Percentiles rank a stretch among this genome's conserved stretches.
Evolutionary conservation across 1,140 invertebrate genomes (phyloP).

Genomic region (Aphis craccivora): DNA sequence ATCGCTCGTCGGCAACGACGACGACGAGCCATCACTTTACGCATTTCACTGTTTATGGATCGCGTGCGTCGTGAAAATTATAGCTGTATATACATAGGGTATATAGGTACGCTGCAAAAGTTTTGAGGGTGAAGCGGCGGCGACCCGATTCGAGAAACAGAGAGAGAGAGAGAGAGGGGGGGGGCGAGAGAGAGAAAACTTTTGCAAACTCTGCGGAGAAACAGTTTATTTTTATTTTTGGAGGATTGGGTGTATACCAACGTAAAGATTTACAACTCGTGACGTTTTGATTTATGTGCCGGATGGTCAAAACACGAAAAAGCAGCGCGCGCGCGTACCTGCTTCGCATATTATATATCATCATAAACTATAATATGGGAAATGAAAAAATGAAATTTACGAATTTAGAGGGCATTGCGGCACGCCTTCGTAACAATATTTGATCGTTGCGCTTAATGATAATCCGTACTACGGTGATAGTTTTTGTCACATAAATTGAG

Average conservation of each 20-base stretch:
- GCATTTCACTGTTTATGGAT: background rate
- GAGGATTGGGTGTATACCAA: slow-evolving; percentile 2
- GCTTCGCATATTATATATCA: background rate
- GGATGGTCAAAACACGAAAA: background rate
- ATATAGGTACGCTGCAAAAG: background rate
- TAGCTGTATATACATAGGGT: background rate
- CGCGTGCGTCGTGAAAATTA: background rate
- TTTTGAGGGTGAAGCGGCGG: background rate
- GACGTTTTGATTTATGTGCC: slow-evolving; percentile 14
- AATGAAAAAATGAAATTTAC: slow-evolving; percentile 11
- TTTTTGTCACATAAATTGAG: background rate
- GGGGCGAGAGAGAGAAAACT: background rate
- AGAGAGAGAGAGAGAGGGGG: too few species aligned
- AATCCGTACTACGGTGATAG: background rate
- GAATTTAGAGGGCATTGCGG: background rate
- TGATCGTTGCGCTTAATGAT: background rate
- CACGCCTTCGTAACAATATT: background rate
- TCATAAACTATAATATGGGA: background rate
- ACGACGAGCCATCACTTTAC: background rate
- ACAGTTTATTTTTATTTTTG: slow-evolving; percentile 10
- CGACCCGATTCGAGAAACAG: background rate
- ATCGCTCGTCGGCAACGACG: background rate
- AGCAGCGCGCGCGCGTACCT: background rate
- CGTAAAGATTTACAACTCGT: slow-evolving; percentile 14
- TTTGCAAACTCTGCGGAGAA: background rate